Evolutionary conservation across 2,797 vertebrate genomes (phyloP).

Genomic region (Geotrypetes seraphini): DNA sequence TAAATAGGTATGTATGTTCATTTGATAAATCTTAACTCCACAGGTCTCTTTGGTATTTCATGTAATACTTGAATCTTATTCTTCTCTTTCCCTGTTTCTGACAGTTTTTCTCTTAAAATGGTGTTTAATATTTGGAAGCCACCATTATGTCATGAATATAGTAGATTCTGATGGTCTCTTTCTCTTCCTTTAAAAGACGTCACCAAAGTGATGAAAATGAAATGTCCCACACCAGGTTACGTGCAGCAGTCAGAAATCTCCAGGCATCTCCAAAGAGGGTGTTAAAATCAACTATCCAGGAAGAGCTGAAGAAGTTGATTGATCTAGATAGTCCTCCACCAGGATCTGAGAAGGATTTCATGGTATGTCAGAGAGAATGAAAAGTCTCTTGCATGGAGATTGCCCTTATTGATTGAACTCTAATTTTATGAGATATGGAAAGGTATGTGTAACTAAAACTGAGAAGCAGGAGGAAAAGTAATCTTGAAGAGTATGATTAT

Average conservation of each 20-base stretch:
- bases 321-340: conserved; percentile 85
- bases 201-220: conserved; percentile 86
- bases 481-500: too few species aligned
- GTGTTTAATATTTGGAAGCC: not conserved
- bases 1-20: conserved; percentile 9
- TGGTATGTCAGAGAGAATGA: conserved; percentile 52
- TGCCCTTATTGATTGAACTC: too few species aligned
- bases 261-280: conserved; percentile 77
- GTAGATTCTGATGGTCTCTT: conserved; percentile 19
- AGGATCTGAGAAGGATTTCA: conserved; percentile 67
- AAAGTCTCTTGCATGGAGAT: too few species aligned
- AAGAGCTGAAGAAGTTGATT: conserved; percentile 91
- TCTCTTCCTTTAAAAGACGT: conserved; percentile 54
- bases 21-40: conserved; percentile 14
- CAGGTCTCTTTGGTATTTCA: not conserved
- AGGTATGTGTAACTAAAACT: too few species aligned
- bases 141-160: conserved; percentile 3
- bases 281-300: conserved; percentile 82
- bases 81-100: not conserved
- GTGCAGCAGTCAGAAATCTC: conserved; percentile 79
- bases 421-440: too few species aligned
- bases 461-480: too few species aligned
- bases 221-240: conserved; percentile 75
- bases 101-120: not conserved
- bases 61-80: not conserved